phyloP scores from a whole-genome alignment of 2,797 vertebrate species.

The Apogon talboti region DNA sequence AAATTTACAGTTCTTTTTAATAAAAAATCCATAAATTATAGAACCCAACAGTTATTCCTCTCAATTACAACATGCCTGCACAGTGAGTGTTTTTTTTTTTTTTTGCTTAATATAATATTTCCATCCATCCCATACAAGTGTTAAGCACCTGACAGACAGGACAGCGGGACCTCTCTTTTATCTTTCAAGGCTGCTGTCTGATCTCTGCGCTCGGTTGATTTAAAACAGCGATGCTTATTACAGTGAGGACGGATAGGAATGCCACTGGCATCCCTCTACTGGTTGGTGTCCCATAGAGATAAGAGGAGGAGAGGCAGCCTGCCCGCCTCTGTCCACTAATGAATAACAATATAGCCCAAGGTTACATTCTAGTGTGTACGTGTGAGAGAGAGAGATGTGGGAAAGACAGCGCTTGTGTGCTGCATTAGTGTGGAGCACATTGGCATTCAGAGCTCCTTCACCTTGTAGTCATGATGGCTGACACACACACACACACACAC shows the following conservation, averaged over 20 bases:
- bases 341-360: slow-evolving; percentile 81
- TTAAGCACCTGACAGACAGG: slow-evolving; percentile 24
- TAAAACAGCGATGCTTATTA: slow-evolving; percentile 59
- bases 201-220: slow-evolving; percentile 50
- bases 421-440: slow-evolving; percentile 42
- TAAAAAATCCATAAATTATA: too few relatives aligned
- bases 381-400: neutral
- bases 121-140: neutral
- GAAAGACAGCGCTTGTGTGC: slow-evolving; percentile 22
- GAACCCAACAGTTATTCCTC: too few relatives aligned
- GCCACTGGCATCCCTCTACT: slow-evolving; percentile 42
- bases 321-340: slow-evolving; percentile 64
- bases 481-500: neutral
- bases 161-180: slow-evolving; percentile 38
- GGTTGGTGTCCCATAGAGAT: slow-evolving; percentile 66
- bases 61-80: too few relatives aligned
- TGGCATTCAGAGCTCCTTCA: slow-evolving; percentile 52
- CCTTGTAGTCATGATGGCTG: slow-evolving; percentile 23
- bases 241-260: slow-evolving; percentile 54
- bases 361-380: slow-evolving; percentile 58
- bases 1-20: too few relatives aligned
- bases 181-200: slow-evolving; percentile 42
- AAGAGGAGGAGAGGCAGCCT: slow-evolving; percentile 45
- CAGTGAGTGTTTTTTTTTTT: too few relatives aligned
- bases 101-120: too few relatives aligned